Conservation (phyloP, 2,888 invertebrate genomes). For the Thecophora atra region DNA sequence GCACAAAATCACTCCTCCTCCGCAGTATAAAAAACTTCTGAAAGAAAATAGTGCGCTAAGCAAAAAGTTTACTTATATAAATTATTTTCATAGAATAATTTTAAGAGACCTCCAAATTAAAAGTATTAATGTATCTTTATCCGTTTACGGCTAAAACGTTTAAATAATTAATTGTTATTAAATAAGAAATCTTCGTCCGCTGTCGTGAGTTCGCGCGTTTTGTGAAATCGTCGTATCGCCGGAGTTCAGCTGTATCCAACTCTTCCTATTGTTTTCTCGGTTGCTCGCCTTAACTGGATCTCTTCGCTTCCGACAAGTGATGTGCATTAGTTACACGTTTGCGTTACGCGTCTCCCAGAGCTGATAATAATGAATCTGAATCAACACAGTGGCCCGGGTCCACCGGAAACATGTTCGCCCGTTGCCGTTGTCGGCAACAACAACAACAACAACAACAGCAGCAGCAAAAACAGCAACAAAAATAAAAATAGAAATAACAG, state of each 20-base stretch:
- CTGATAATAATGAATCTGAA: constrained; percentile 66
- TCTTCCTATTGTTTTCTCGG: background rate
- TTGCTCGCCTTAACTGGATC: background rate
- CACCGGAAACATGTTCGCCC: constrained; percentile 47
- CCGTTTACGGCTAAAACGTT: background rate
- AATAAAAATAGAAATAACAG: too few relatives aligned
- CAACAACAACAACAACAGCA: constrained; percentile 31
- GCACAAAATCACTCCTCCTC: background rate
- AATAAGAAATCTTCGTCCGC: constrained; percentile 15
- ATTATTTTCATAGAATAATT: constrained; percentile 14
- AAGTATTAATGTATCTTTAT: constrained; percentile 11
- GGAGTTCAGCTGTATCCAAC: background rate
- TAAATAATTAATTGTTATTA: constrained; percentile 2
- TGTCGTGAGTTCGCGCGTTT: constrained; percentile 27
- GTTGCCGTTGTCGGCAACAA: constrained; percentile 21
- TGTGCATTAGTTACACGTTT: constrained; percentile 27
- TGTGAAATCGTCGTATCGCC: background rate
- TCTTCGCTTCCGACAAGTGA: constrained; percentile 16
- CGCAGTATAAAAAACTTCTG: background rate
- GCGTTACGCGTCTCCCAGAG: constrained; percentile 51
- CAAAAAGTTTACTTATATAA: constrained; percentile 33
- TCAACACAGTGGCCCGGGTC: constrained; percentile 66
- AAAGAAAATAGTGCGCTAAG: constrained; percentile 35
- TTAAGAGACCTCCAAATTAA: background rate
- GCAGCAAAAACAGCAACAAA: constrained; percentile 12